Conservation (phyloP, 2,888 invertebrate species). For the Drosophila diplacantha region DNA sequence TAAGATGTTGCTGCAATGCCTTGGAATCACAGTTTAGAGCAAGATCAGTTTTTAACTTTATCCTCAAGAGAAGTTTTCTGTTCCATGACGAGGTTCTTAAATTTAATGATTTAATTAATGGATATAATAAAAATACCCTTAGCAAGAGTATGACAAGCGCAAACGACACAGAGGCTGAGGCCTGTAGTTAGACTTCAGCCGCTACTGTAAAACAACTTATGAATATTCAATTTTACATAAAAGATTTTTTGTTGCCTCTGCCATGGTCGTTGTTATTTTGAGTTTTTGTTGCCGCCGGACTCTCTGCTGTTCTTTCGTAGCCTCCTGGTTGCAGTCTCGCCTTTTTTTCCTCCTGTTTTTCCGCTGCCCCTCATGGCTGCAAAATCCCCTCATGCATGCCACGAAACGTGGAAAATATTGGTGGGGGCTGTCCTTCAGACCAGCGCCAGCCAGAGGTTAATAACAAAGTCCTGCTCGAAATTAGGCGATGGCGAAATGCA, state of each 20-base stretch:
- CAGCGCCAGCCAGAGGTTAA: conserved; percentile 5
- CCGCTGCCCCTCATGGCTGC: conserved; percentile 35
- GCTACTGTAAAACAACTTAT: conserved; percentile 61
- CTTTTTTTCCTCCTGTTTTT: neutral
- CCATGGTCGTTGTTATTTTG: conserved; percentile 61
- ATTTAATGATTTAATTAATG: neutral
- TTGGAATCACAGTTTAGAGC: neutral
- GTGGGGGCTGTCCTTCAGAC: conserved; percentile 7
- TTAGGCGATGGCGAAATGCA: neutral
- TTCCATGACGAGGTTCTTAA: neutral
- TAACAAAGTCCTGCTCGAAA: conserved; percentile 2
- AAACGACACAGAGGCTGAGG: conserved; percentile 19
- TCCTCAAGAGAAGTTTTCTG: neutral
- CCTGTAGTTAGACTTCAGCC: conserved; percentile 28
- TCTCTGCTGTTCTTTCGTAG: conserved; percentile 19
- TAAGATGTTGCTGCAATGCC: neutral
- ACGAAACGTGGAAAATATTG: conserved; percentile 60
- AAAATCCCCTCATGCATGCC: conserved; percentile 52
- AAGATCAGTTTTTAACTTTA: neutral
- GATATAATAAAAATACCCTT: neutral
- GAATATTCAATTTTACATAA: conserved; percentile 72
- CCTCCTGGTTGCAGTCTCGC: conserved; percentile 17
- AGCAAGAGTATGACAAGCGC: conserved; percentile 18
- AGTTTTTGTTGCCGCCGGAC: conserved; percentile 47
- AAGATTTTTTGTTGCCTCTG: conserved; percentile 63